A percentile compares a stretch with the other conserved stretches of the same genome.
These are phyloP conservation scores for Isotomurus palustris DNA, from an alignment of 2,888 invertebrate genomes.

Conservation along the genomic window DNA sequence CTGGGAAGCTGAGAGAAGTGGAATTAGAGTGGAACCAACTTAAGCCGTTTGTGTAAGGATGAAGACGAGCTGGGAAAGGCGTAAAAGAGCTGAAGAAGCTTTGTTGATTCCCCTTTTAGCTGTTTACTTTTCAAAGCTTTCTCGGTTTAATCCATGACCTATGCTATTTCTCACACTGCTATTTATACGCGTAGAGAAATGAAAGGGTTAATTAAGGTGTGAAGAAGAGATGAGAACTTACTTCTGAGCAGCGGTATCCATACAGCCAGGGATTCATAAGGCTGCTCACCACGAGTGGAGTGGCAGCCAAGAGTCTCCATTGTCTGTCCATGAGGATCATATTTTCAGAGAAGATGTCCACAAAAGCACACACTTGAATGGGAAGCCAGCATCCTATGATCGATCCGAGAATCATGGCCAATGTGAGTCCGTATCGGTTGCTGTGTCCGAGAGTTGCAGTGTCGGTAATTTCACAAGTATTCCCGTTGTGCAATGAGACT, in stretches of 20 bases:
- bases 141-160: not conserved
- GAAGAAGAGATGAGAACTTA: constrained; percentile 45
- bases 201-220: not conserved
- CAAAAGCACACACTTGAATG: constrained; percentile 54
- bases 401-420: constrained; percentile 61
- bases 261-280: constrained; percentile 64
- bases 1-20: too few species aligned
- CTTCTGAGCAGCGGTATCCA: constrained; percentile 61
- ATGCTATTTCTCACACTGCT: not conserved
- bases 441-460: constrained; percentile 44
- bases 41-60: too few species aligned
- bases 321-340: constrained; percentile 54
- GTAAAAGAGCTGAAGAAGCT: too few species aligned
- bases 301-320: constrained; percentile 57
- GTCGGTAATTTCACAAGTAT: constrained; percentile 35
- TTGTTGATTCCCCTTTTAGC: too few species aligned
- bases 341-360: constrained; percentile 44
- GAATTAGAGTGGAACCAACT: too few species aligned
- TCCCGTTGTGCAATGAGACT: constrained; percentile 31
- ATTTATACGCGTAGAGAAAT: too few species aligned
- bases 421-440: constrained; percentile 60
- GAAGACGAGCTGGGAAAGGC: too few species aligned
- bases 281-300: constrained; percentile 59
- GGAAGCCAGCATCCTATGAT: constrained; percentile 61
- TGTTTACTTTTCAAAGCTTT: too few species aligned